Evolutionary conservation across 2,797 vertebrate species (phyloP).

Genomic region (Manis pentadactyla): DNA sequence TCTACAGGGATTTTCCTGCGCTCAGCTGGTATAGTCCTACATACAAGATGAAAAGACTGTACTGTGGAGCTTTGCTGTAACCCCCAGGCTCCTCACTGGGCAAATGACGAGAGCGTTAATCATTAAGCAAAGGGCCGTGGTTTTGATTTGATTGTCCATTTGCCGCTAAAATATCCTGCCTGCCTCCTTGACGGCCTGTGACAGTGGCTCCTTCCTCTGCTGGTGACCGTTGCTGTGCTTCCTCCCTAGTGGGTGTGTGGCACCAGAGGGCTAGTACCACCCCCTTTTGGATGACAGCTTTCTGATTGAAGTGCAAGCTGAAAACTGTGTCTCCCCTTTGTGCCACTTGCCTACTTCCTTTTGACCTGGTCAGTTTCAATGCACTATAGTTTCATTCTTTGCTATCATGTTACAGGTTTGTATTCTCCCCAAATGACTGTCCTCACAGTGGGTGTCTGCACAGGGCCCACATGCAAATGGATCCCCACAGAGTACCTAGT

Average conservation of each 20-base stretch:
- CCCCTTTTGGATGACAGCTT: background rate
- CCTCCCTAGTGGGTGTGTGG: rapidly evolving
- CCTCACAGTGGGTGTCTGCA: background rate
- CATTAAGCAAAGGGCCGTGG: background rate
- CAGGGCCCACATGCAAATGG: rapidly evolving
- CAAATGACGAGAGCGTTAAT: background rate
- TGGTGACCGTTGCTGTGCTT: background rate
- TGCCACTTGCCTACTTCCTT: background rate
- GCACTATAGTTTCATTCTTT: background rate
- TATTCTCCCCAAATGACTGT: background rate
- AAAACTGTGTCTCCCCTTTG: background rate
- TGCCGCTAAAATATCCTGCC: background rate
- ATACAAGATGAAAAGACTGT: background rate
- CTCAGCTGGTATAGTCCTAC: background rate
- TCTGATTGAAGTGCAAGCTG: background rate
- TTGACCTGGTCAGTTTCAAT: background rate
- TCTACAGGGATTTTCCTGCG: background rate
- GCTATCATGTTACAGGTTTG: background rate
- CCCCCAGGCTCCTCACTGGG: background rate
- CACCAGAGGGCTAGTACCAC: background rate
- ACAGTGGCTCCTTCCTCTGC: background rate
- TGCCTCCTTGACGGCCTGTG: background rate
- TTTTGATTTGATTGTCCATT: background rate
- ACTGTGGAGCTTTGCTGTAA: rapidly evolving
- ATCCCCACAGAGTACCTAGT: rapidly evolving